Percentiles rank a stretch among this genome's conserved stretches.
Evolutionary conservation across 2,888 invertebrate species (phyloP).

Genomic region (Heliconius cydno): DNA sequence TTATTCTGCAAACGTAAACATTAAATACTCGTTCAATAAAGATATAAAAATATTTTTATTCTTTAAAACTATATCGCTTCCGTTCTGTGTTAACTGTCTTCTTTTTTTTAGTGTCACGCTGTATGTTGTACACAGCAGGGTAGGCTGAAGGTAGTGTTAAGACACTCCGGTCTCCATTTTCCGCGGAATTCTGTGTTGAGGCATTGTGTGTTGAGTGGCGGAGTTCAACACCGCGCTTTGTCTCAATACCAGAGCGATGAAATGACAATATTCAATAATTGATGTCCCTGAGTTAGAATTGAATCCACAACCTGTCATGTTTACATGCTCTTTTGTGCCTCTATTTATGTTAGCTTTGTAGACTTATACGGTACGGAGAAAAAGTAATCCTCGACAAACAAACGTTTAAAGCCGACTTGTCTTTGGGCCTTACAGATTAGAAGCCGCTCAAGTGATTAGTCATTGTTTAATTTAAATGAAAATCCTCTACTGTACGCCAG

Average conservation of each 20-base stretch:
- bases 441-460: not conserved
- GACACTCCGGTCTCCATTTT: no score
- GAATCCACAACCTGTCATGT: no score
- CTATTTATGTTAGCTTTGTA: not conserved
- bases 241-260: no score
- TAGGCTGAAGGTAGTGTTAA: no score
- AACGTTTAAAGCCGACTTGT: slow-evolving; percentile 30
- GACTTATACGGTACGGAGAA: not conserved
- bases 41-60: not conserved
- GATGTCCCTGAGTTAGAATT: no score
- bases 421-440: slow-evolving; percentile 22
- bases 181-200: no score
- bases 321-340: no score
- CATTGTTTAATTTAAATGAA: slow-evolving; percentile 24
- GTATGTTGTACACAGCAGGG: no score
- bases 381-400: slow-evolving; percentile 29
- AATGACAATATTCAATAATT: no score
- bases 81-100: not conserved
- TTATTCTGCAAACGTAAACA: not conserved
- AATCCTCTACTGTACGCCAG: not conserved
- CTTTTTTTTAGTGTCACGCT: no score
- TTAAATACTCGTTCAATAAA: not conserved
- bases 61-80: not conserved
- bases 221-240: no score
- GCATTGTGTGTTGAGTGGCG: no score